These are phyloP conservation scores for Enteromius argenteus DNA, from an alignment of 2,797 vertebrate genomes.

Conservation along the genomic window DNA sequence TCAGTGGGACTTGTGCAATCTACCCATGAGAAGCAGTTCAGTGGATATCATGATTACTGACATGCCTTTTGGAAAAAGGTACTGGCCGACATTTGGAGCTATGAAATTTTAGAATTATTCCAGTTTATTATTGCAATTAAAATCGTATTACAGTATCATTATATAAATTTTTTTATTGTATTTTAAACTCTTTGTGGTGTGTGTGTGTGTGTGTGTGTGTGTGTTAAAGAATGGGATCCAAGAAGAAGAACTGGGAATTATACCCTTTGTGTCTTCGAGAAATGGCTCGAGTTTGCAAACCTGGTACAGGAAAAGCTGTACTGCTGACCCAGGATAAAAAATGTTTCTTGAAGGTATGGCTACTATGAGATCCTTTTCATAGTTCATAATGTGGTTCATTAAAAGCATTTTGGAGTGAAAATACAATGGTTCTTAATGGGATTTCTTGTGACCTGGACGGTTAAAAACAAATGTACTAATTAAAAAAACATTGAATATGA, in stretches of 20 bases:
- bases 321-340: conserved; percentile 98
- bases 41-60: conserved; percentile 92
- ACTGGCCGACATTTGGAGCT: conserved; percentile 18
- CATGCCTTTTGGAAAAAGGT: conserved; percentile 99
- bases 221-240: conserved; percentile 90
- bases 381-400: background rate
- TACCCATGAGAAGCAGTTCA: conserved; percentile 88
- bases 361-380: background rate
- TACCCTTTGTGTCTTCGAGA: conserved; percentile 94
- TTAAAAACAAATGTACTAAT: no score
- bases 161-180: background rate
- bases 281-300: conserved; percentile 92
- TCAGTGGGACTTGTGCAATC: conserved; percentile 90
- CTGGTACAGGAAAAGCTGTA: conserved; percentile 88
- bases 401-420: background rate
- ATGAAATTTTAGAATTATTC: background rate
- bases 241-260: conserved; percentile 96
- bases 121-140: background rate
- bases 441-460: background rate
- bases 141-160: background rate
- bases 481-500: background rate
- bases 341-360: conserved; percentile 91
- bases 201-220: background rate
- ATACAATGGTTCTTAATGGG: background rate
- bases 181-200: background rate